Conservation (phyloP, 2,113 vertebrate genomes). For the Orthochromis malagaraziensis region DNA sequence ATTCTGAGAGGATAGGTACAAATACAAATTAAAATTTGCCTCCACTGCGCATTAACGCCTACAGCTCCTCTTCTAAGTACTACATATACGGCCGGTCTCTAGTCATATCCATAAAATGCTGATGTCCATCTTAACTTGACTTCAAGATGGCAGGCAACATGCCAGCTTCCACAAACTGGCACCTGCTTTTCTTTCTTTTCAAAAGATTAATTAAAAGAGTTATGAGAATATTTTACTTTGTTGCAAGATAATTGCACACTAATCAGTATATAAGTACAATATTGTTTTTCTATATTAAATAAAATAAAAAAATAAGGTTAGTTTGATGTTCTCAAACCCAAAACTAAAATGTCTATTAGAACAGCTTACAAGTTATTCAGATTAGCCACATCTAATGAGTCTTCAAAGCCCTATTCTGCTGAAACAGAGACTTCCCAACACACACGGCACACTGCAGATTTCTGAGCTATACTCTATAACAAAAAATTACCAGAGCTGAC, state of each 20-base stretch:
- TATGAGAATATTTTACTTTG: neutral
- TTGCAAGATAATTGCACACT: neutral
- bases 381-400: neutral
- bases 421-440: neutral
- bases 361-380: neutral
- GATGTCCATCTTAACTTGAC: neutral
- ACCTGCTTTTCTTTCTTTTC: neutral
- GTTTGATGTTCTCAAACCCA: neutral
- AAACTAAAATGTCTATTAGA: neutral
- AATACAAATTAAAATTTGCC: neutral
- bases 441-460: neutral
- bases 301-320: accelerated
- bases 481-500: neutral
- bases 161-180: neutral
- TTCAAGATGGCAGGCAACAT: neutral
- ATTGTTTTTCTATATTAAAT: neutral
- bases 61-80: neutral
- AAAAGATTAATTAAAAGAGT: accelerated
- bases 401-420: neutral
- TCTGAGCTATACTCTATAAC: neutral
- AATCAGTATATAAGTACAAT: neutral
- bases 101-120: neutral
- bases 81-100: accelerated
- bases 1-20: neutral
- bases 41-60: accelerated